A percentile compares a stretch with the other conserved stretches of the same genome.
Evolutionary conservation across 2,888 invertebrate species (phyloP).

Genomic region (Dione vanillae): DNA sequence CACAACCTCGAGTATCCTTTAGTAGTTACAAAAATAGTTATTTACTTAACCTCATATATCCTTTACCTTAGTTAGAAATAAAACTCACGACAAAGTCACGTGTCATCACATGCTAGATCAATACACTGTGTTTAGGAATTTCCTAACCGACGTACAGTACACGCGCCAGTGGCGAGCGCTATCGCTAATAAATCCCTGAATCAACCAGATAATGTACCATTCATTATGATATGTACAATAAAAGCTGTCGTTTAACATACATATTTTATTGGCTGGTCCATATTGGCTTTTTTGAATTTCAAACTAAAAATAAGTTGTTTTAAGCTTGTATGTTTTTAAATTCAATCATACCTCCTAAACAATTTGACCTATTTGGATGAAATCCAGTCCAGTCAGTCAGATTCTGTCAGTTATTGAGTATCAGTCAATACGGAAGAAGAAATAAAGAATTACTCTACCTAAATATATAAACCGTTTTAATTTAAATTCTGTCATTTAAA

Average conservation of each 20-base stretch:
- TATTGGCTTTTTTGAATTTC: not conserved
- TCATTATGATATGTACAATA: conserved; percentile 22
- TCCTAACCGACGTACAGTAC: not conserved
- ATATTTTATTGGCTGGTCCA: not conserved
- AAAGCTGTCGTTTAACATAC: not conserved
- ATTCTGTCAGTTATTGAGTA: too few species aligned
- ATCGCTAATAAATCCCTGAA: conserved; percentile 14
- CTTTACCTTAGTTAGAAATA: too few species aligned
- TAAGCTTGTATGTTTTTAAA: not conserved
- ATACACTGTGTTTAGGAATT: conserved; percentile 2
- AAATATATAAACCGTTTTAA: not conserved
- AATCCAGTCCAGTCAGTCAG: too few species aligned
- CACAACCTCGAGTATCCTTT: too few species aligned
- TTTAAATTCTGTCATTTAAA: not conserved
- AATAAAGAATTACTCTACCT: too few species aligned
- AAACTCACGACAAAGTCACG: too few species aligned
- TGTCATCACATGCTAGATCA: too few species aligned
- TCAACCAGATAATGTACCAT: conserved; percentile 14
- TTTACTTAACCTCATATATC: too few species aligned
- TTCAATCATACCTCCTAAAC: not conserved
- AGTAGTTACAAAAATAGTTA: too few species aligned
- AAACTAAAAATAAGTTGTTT: not conserved
- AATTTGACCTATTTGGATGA: not conserved
- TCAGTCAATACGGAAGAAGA: too few species aligned
- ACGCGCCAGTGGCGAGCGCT: conserved; percentile 1